Percentiles rank a stretch among this genome's conserved stretches.
Evolutionary conservation across 2,797 vertebrate genomes (phyloP).

Genomic region (Gouania willdenowi): DNA sequence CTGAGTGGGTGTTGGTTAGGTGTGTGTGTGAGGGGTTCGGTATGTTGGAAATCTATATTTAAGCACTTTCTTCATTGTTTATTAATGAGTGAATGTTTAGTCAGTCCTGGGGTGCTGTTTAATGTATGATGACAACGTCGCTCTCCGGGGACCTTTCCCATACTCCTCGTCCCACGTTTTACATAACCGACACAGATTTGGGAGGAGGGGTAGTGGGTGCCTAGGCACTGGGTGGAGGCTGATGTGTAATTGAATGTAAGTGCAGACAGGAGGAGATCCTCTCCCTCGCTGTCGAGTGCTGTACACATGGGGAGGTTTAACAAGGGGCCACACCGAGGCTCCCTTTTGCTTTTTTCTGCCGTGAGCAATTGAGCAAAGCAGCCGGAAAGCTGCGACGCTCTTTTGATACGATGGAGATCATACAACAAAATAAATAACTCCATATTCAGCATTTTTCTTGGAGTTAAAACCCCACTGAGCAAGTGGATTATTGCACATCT

Average conservation of each 20-base stretch:
- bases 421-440: slow-evolving; percentile 19
- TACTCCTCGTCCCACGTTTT: slow-evolving; percentile 56
- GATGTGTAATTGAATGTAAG: slow-evolving; percentile 17
- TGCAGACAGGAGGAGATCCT: slow-evolving; percentile 43
- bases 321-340: slow-evolving; percentile 48
- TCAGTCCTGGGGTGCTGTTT: slow-evolving; percentile 74
- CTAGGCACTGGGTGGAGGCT: slow-evolving; percentile 31
- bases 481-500: no score
- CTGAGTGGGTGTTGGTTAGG: no score
- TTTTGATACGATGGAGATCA: slow-evolving; percentile 27
- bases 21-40: not conserved
- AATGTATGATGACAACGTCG: slow-evolving; percentile 74
- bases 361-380: slow-evolving; percentile 24
- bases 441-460: not conserved
- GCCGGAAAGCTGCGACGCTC: slow-evolving; percentile 14
- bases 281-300: slow-evolving; percentile 37
- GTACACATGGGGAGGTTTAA: slow-evolving; percentile 59
- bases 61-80: slow-evolving; percentile 67
- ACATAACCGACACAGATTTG: slow-evolving; percentile 68
- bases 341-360: slow-evolving; percentile 27
- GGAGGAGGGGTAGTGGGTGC: slow-evolving; percentile 6
- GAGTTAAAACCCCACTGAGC: no score
- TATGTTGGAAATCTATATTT: slow-evolving; percentile 69
- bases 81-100: slow-evolving; percentile 77
- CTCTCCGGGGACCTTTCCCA: slow-evolving; percentile 62